phyloP scores from a whole-genome alignment of 1,140 invertebrate genomes.

The Megalopta genalis region DNA sequence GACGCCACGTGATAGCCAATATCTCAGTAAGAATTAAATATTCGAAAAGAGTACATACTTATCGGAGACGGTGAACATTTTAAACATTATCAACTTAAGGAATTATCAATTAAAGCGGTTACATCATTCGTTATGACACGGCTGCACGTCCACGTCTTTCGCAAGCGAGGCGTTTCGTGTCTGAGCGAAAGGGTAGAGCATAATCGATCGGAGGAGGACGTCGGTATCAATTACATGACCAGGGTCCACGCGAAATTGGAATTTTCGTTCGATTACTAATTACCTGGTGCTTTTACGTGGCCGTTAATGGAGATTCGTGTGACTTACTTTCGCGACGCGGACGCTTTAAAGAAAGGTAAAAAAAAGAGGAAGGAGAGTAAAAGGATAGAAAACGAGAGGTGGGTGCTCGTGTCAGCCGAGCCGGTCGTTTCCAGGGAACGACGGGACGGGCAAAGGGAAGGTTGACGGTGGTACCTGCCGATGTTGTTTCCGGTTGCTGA shows the following conservation, averaged over 20 bases:
- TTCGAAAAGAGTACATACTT: no score
- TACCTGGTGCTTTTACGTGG: background rate
- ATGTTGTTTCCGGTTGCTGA: slow-evolving; percentile 71
- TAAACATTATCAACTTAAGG: no score
- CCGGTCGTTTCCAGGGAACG: slow-evolving; percentile 39
- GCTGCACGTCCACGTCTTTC: no score
- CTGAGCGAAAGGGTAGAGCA: background rate
- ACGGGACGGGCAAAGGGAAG: background rate
- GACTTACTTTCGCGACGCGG: slow-evolving; percentile 26
- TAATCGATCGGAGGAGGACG: background rate
- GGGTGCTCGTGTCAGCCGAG: background rate
- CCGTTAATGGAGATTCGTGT: slow-evolving; percentile 12
- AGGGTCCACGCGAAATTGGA: background rate
- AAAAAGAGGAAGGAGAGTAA: no score
- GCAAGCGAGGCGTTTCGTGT: no score
- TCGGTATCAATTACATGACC: background rate
- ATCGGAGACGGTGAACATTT: no score
- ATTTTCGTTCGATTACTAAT: slow-evolving; percentile 10
- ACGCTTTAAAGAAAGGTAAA: background rate
- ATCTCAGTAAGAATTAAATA: no score
- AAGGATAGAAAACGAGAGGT: background rate
- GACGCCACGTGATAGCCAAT: no score
- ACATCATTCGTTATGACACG: no score
- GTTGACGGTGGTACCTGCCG: slow-evolving; percentile 32
- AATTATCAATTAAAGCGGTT: no score